Evolutionary conservation across 2,797 vertebrate genomes (phyloP).

Genomic region (Lutjanus argentimaculatus): DNA sequence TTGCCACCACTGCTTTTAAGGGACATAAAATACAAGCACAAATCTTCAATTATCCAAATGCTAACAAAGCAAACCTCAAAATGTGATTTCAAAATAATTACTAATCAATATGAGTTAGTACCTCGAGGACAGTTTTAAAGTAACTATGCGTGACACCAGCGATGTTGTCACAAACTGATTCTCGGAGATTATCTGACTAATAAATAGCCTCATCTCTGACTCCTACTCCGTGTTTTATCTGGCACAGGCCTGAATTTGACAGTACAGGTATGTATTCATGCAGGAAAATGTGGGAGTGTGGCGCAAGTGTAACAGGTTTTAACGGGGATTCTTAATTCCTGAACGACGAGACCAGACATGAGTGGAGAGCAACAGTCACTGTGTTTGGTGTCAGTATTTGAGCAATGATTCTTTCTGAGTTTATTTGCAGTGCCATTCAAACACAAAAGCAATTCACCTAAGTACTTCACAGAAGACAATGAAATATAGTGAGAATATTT

Average conservation of each 20-base stretch:
- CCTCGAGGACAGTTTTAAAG: too few species aligned
- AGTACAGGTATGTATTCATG: constrained; percentile 10
- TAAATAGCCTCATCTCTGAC: not conserved
- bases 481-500: not conserved
- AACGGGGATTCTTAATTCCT: constrained; percentile 69
- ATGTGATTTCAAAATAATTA: not conserved
- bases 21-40: not conserved
- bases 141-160: too few species aligned
- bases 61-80: not conserved
- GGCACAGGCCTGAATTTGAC: not conserved
- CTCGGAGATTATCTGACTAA: not conserved
- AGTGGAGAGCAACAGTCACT: constrained; percentile 12
- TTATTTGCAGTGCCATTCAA: not conserved
- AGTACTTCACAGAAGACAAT: not conserved
- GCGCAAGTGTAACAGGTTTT: constrained; percentile 69
- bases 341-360: constrained; percentile 74
- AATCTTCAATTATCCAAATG: not conserved
- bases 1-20: not conserved
- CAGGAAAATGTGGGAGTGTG: constrained; percentile 50
- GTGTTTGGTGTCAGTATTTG: not conserved
- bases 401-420: constrained; percentile 2
- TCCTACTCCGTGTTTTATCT: constrained; percentile 15
- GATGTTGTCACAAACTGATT: not conserved
- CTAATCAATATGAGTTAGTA: not conserved
- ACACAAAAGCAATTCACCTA: not conserved